Evolutionary conservation across 2,888 invertebrate genomes (phyloP).

Genomic region (Dioctria rufipes): DNA sequence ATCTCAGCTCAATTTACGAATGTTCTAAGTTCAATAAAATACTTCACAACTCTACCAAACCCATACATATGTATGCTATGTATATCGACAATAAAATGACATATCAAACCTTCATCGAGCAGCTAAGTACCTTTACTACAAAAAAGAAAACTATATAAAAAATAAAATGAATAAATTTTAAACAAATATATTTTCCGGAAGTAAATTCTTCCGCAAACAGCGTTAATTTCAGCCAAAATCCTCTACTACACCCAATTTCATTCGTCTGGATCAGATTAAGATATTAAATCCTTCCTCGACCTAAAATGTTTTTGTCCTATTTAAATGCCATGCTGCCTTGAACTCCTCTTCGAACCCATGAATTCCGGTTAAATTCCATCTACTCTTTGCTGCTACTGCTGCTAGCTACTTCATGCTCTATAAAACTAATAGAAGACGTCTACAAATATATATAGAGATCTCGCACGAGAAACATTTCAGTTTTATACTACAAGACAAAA

Average conservation of each 20-base stretch:
- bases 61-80: no score
- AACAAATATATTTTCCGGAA: no score
- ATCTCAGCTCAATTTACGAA: no score
- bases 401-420: not conserved
- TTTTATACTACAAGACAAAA: constrained; percentile 1
- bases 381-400: not conserved
- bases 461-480: not conserved
- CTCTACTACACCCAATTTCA: not conserved
- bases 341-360: not conserved
- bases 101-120: no score
- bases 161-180: no score
- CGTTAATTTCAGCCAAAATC: no score
- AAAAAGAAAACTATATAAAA: no score
- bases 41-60: no score
- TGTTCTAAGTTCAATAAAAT: no score
- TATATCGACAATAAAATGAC: no score
- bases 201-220: no score
- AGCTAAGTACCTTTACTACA: no score
- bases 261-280: not conserved
- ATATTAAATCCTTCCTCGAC: not conserved
- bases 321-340: not conserved
- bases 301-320: not conserved
- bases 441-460: not conserved
- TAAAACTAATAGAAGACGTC: not conserved
- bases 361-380: not conserved